Evolutionary conservation across 2,888 invertebrate genomes (phyloP).

Genomic region (Carabus problematicus): DNA sequence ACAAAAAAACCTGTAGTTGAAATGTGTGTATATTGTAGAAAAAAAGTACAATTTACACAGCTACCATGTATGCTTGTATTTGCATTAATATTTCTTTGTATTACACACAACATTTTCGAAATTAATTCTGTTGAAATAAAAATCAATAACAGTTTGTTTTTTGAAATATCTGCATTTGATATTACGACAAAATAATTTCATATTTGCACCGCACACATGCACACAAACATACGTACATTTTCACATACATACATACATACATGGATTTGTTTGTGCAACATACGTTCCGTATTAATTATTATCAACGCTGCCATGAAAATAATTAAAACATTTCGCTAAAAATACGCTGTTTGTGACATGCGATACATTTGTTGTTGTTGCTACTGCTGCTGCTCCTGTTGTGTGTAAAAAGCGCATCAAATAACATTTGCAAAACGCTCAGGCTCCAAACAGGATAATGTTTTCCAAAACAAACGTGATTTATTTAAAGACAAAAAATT

Average conservation of each 20-base stretch:
- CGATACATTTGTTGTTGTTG: conserved; percentile 12
- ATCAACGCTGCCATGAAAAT: conserved; percentile 7
- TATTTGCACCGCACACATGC: too few relatives aligned
- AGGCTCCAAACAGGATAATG: neutral
- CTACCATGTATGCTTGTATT: neutral
- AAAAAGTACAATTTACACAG: neutral
- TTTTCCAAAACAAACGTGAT: neutral
- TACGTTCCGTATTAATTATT: conserved; percentile 11
- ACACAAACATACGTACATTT: too few relatives aligned
- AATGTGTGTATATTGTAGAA: too few relatives aligned
- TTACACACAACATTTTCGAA: neutral
- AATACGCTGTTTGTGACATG: conserved; percentile 17
- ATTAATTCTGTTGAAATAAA: neutral
- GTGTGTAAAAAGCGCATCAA: conserved; percentile 2
- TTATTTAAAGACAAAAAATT: conserved; percentile 19
- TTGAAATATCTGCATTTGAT: neutral
- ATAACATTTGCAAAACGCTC: conserved; percentile 4
- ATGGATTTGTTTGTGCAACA: too few relatives aligned
- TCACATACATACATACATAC: too few relatives aligned
- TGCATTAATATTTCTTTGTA: conserved; percentile 7
- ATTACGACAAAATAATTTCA: too few relatives aligned
- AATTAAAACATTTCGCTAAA: conserved; percentile 16
- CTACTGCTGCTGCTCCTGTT: too few relatives aligned
- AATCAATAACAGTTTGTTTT: neutral
- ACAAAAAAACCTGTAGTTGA: too few relatives aligned